Evolutionary conservation across 2,113 vertebrate genomes (phyloP), one percentile per base, ranked within the genome.

Genomic region (Chlamydotis undulata): DNA sequence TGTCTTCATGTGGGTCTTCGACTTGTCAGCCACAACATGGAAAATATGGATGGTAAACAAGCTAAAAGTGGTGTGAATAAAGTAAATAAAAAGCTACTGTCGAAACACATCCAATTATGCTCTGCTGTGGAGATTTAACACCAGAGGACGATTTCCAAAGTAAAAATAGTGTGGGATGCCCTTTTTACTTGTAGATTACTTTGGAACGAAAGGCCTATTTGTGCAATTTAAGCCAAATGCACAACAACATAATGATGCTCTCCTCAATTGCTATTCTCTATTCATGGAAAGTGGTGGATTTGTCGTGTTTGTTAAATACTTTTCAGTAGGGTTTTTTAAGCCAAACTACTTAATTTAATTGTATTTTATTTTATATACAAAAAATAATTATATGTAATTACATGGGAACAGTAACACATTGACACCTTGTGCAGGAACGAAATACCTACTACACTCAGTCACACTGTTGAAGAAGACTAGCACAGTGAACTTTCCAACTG

Each of bases 171-270:
- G 73, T 80, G 88, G 43, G 71, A 63, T 56, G 68, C 49, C 55
- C 77, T 90, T 94, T 90, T 83, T 78, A 81, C 81, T 96, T 88
- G 61, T 56, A 92, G 82, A 84, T 82, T 59, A 78, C 57, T 83
- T 81, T 80, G 90, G 86, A 95, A 94, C 3, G 56, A 94, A 97
- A 96, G 83, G 82, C 59, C 90, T 96, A 80, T 93, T 96, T 92
- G 53, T 84, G 83, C 90, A 74, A 80, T 96, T 95, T 92, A 96
- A 94, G 70, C 74, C 87, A 94, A 96, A 97, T 90, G 89, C 74
- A 93, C 49, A 50, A 83, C 50, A 59, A 56, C 60, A 60, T 59
- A 75, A 83, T 6, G 28, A 75, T 41, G 71, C 85, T 89, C 64
- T 71, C 76, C 56, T 77, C 60, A 74, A 78, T 4, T 67, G 60